phyloP scores from a whole-genome alignment of 2,113 vertebrate species.

The Illadopsis cleaveri region DNA sequence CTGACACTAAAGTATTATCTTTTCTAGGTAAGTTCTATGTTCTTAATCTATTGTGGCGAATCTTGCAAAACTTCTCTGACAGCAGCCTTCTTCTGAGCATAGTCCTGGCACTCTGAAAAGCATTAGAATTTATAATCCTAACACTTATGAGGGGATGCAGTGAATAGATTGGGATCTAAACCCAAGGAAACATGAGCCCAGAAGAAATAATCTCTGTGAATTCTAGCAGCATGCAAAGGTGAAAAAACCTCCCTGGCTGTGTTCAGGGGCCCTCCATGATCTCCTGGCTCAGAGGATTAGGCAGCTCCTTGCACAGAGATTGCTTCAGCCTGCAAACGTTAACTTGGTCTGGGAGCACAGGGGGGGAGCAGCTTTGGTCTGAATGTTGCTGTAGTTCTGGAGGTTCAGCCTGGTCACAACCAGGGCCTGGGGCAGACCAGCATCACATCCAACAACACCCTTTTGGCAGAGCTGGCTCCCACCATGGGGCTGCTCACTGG shows the following conservation, averaged over 20 bases:
- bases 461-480: neutral
- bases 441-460: too few species aligned
- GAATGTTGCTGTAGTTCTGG: neutral
- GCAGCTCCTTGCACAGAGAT: neutral
- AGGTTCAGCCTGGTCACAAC: neutral
- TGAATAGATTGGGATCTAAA: constrained; percentile 28
- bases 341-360: neutral
- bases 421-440: too few species aligned
- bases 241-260: neutral
- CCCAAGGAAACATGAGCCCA: neutral
- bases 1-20: neutral
- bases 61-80: neutral
- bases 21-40: neutral
- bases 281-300: neutral
- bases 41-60: neutral
- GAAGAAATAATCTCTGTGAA: constrained; percentile 18
- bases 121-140: neutral
- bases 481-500: rapidly evolving
- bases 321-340: neutral
- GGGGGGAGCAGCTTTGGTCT: neutral
- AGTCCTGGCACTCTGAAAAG: neutral
- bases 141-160: neutral
- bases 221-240: neutral
- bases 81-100: neutral
- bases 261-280: neutral